Evolutionary conservation across 2,888 invertebrate species (phyloP).

Genomic region (Hedya salicella): DNA sequence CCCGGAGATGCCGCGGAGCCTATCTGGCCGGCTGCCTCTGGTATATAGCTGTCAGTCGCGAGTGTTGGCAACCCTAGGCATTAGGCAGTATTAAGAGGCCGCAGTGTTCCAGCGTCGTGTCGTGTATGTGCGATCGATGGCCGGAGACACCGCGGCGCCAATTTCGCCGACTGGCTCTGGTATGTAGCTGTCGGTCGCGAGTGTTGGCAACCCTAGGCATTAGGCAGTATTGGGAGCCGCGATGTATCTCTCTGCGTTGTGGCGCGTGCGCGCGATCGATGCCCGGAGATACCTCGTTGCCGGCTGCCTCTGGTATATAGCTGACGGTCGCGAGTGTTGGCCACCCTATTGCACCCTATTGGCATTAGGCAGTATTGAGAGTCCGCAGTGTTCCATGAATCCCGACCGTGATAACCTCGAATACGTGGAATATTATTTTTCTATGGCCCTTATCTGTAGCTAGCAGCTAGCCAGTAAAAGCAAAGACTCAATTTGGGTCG

Average conservation of each 20-base stretch:
- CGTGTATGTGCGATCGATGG: constrained; percentile 76
- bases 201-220: constrained; percentile 19
- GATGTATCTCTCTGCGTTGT: constrained; percentile 41
- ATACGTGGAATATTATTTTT: no score
- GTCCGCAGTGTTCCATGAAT: constrained; percentile 22
- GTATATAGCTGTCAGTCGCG: constrained; percentile 51
- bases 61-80: constrained; percentile 15
- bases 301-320: constrained; percentile 53
- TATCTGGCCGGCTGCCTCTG: constrained; percentile 46
- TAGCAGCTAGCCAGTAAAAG: no score
- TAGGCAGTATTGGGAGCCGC: constrained; percentile 13
- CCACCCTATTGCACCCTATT: constrained; percentile 1
- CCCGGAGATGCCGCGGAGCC: constrained; percentile 71
- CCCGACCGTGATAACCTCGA: no score
- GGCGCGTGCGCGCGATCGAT: constrained; percentile 75
- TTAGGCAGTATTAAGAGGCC: constrained; percentile 14
- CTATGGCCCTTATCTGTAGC: no score
- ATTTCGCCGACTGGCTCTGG: constrained; percentile 47
- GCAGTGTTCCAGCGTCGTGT: constrained; percentile 43
- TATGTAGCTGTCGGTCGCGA: constrained; percentile 50
- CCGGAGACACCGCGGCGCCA: constrained; percentile 72
- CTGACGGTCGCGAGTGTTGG: constrained; percentile 26
- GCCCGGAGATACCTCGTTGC: constrained; percentile 66
- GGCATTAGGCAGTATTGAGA: constrained; percentile 11
- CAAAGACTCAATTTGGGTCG: no score